Evolutionary conservation across 2,797 vertebrate genomes (phyloP).

Genomic region (Onychomys torridus): DNA sequence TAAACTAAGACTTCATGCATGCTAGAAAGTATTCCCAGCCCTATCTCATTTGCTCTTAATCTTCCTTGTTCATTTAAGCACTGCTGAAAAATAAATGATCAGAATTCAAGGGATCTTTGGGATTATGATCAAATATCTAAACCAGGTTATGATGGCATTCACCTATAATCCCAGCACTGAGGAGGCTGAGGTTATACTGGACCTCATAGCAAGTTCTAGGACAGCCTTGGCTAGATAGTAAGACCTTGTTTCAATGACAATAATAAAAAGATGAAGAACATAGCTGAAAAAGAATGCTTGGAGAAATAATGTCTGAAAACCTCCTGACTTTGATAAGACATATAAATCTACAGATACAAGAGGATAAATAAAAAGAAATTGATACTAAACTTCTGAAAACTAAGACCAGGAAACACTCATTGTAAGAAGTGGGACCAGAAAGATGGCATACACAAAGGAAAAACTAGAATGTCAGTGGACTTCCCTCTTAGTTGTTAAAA

Average conservation of each 20-base stretch:
- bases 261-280: not conserved
- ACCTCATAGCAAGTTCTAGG: not conserved
- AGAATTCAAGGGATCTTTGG: not conserved
- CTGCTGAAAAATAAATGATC: not conserved
- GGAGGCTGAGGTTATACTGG: not conserved
- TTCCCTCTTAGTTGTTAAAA: not conserved
- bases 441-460: not conserved
- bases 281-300: not conserved
- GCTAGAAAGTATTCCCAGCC: not conserved
- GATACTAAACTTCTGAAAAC: not conserved
- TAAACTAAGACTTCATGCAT: not conserved
- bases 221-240: not conserved
- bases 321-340: not conserved
- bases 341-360: not conserved
- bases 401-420: not conserved
- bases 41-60: not conserved
- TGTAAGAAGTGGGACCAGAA: not conserved
- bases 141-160: not conserved
- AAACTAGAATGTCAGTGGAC: not conserved
- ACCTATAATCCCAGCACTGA: not conserved
- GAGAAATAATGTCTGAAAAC: not conserved
- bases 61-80: not conserved
- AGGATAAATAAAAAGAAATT: not conserved
- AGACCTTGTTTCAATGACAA: not conserved
- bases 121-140: not conserved